A percentile compares a stretch with the other conserved stretches of the same genome.
Evolutionary conservation across 2,888 invertebrate species (phyloP).

Genomic region (Rhagium mordax): DNA sequence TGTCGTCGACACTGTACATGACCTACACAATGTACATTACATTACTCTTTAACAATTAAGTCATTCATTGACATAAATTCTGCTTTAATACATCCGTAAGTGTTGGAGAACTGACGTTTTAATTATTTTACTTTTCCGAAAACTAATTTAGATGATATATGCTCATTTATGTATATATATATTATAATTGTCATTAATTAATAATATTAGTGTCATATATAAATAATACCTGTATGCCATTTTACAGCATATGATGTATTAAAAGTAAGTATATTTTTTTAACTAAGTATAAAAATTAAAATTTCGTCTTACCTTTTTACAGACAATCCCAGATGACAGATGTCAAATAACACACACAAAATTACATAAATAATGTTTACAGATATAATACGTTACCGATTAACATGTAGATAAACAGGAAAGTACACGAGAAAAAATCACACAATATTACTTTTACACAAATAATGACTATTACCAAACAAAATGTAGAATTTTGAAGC

Average conservation of each 20-base stretch:
- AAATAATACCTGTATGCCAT: too few species aligned
- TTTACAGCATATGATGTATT: too few species aligned
- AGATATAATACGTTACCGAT: neutral
- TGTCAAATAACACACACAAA: neutral
- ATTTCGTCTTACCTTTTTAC: constrained; percentile 1
- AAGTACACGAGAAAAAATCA: neutral
- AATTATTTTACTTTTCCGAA: too few species aligned
- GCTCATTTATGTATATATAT: too few species aligned
- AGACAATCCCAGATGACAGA: neutral
- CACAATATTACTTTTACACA: neutral
- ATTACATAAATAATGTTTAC: neutral
- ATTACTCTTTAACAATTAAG: constrained; percentile 62
- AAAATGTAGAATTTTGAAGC: constrained; percentile 6
- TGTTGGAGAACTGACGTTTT: too few species aligned
- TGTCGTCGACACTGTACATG: constrained; percentile 50
- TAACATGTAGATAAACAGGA: neutral
- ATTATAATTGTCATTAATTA: too few species aligned
- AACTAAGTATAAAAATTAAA: too few species aligned
- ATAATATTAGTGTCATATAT: too few species aligned
- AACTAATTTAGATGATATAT: too few species aligned
- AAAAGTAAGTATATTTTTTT: too few species aligned
- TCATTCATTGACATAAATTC: neutral
- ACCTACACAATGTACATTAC: constrained; percentile 62
- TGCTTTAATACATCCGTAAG: too few species aligned
- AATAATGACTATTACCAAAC: neutral